Evolutionary conservation across 2,797 vertebrate genomes (phyloP), one percentile per base, ranked within the genome.

Genomic region (Enteromius radiatus): DNA sequence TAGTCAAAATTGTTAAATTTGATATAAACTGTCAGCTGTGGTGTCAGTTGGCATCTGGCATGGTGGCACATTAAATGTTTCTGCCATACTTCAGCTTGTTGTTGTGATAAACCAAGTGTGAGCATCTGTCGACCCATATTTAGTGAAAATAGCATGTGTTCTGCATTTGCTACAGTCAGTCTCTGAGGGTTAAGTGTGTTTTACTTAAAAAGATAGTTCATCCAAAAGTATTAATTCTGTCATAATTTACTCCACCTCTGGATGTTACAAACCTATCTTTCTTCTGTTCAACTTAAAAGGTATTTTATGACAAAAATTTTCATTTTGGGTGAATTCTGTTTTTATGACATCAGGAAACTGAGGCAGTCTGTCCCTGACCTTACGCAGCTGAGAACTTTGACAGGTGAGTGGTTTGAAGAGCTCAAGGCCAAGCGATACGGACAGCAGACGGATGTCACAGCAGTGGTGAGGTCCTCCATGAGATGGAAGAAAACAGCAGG

Each of bases 351-450:
- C 76, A 90, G 90, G 76, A 86, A 56, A 47, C 79, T 92, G 43
- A 89, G 67, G 41, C 64, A 78, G 21, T 83, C 78, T 8, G 64
- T 76, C 14, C 64, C 80, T 45, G 88, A 91, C 83, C 75, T 80
- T 8, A 63, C 33, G 43, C 28, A 80, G 61, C 70, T 90, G 33
- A 91, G 87, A 85, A 78, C 86, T 6, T 76, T 88, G 75, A 83
- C 90, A 4, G 91, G 91, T 1, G 87, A 91, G 83, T 92, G 91
- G 91, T 92, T 91, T 79, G 89, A 92, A 52, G 91, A 91, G 9
- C 76, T 92, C 26, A 87, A 85, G 21, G 80, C 82, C 1, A 84
- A 75, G 68, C 88, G 91, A 15, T 86, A 90, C 7, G 84, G 88
- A 4, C 74, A 84, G 6, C 85, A 87, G 63, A 81, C 78, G 0